phyloP scores from a whole-genome alignment of 1,140 invertebrate genomes.

The Tyrophagus putrescentiae region DNA sequence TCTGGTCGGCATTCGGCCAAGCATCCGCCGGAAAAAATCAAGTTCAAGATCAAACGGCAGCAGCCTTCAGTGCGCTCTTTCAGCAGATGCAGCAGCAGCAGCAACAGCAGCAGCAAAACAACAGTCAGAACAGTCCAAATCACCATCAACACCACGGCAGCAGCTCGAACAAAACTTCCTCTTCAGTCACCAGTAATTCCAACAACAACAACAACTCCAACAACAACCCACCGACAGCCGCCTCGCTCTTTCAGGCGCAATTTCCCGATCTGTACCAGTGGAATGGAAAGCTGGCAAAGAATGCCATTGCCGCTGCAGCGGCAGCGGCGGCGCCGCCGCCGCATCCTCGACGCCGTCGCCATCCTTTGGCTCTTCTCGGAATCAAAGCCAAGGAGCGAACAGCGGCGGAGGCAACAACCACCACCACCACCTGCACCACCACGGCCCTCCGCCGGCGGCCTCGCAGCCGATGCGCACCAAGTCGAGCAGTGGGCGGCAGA shows the following conservation, averaged over 20 bases:
- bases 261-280: conserved; percentile 12
- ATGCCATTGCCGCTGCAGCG: too few species aligned
- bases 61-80: conserved; percentile 3
- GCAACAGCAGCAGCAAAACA: not conserved
- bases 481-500: conserved; percentile 26
- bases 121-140: not conserved
- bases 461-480: conserved; percentile 16
- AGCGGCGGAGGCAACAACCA: not conserved
- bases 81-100: conserved; percentile 3
- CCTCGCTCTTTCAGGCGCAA: not conserved
- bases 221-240: not conserved
- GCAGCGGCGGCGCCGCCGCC: too few species aligned
- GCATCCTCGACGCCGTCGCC: conserved; percentile 9
- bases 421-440: not conserved
- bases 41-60: not conserved
- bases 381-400: too few species aligned
- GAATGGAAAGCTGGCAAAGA: not conserved
- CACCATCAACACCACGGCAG: not conserved
- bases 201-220: not conserved
- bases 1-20: not conserved
- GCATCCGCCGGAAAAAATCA: too few species aligned
- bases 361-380: conserved; percentile 2
- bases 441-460: not conserved
- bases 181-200: not conserved
- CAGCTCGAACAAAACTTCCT: too few species aligned